Evolutionary conservation across 2,888 invertebrate genomes (phyloP), one percentile per base, ranked within the genome.

Genomic region (Eledone cirrhosa): DNA sequence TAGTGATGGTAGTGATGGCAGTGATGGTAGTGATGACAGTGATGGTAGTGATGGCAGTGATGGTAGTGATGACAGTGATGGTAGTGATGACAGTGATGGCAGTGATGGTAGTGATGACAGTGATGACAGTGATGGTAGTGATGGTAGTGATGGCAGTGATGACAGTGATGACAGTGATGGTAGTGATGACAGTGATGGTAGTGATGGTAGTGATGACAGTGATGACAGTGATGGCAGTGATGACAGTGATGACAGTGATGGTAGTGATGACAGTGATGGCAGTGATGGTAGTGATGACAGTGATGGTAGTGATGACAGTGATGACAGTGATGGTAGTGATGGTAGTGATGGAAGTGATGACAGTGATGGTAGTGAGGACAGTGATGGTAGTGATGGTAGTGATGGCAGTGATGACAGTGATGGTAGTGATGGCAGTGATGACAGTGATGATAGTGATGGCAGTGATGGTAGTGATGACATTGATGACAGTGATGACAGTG

Each of bases 91-190:
- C 41, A 78, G 78, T 78, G 24, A 41, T 78, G 41, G 53, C 41
- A 78, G 78, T 78, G 41, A 53, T 78, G 65, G 76, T 48, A 78
- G 78, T 41, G 65, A 67, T 77, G 77, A 77, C 53, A 48, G 33
- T 78, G 41, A 41, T 48, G 77, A 76, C 77, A 48, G 76, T 47
- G 65, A 76, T 48, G 29, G 78, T 78, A 77, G 76, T 78, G 48
- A 67, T 19, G 77, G 78, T 78, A 24, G n/a, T 72, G 72, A 19
- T 69, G n/a, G 24, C 47, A 65, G 65, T 19, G 19, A 69, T 19
- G 72, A 24, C n/a, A 69, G 72, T 69, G 72, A 27, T 69, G 72
- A 69, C 27, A 69, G 72, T 69, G 72, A 19, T 69, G 72, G 24
- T 24, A 69, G 72, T 69, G 19, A 19, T 69, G 72, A 69, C 27